Conservation (phyloP, 2,888 invertebrate species). For the Strigamia crassipes region DNA sequence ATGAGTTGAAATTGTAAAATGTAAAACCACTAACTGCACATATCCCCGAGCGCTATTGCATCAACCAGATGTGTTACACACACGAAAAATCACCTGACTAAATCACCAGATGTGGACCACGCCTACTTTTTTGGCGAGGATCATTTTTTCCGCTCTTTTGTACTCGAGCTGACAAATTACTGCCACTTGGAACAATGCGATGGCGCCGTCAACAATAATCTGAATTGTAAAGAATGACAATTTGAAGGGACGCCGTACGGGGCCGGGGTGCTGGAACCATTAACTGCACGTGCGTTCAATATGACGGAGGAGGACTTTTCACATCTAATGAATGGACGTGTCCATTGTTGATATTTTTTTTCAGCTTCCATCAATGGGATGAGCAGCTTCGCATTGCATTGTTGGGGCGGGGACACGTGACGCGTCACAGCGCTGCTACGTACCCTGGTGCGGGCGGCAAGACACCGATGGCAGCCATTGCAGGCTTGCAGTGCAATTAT, state of each 20-base stretch:
- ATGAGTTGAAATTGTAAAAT: background rate
- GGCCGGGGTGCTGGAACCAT: background rate
- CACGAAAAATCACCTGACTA: constrained; percentile 30
- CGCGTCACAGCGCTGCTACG: background rate
- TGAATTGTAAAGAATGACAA: constrained; percentile 37
- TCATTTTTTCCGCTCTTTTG: constrained; percentile 31
- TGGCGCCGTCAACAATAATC: constrained; percentile 31
- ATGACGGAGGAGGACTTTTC: constrained; percentile 31
- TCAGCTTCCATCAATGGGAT: background rate
- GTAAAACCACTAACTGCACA: too few species aligned
- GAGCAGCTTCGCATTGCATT: background rate
- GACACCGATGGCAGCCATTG: background rate
- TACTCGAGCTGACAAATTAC: constrained; percentile 20
- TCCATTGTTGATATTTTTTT: constrained; percentile 29
- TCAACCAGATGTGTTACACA: constrained; percentile 28
- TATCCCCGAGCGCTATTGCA: too few species aligned
- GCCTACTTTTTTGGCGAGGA: constrained; percentile 23
- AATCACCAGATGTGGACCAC: constrained; percentile 37
- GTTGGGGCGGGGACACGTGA: background rate
- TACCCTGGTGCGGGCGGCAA: background rate
- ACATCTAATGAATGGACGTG: constrained; percentile 31
- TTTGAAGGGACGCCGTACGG: constrained; percentile 16
- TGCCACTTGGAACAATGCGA: constrained; percentile 37
- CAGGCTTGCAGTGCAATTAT: too few species aligned
- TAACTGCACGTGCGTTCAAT: constrained; percentile 24